phyloP scores from a whole-genome alignment of 2,797 vertebrate genomes.

The Ceyx erithaca region DNA sequence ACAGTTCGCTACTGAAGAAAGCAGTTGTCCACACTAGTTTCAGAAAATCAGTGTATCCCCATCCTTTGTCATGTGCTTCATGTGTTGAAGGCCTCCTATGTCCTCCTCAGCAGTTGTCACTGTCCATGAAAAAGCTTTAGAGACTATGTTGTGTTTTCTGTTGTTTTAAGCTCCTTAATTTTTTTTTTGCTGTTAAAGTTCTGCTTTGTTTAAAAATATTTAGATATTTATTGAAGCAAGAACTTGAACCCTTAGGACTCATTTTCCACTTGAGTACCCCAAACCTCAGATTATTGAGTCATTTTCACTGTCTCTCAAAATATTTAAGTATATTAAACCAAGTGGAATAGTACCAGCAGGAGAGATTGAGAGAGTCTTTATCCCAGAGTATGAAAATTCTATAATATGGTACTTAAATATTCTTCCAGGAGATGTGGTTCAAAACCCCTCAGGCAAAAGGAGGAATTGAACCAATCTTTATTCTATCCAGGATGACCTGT shows the following conservation, averaged over 20 bases:
- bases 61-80: background rate
- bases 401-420: background rate
- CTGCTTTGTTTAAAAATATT: constrained; percentile 26
- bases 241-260: background rate
- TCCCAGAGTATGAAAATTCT: background rate
- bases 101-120: background rate
- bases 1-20: background rate
- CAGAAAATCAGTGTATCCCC: background rate
- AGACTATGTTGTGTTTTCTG: background rate
- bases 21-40: background rate
- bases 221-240: constrained; percentile 16
- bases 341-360: constrained; percentile 18
- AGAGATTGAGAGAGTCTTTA: constrained; percentile 20
- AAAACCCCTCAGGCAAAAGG: background rate
- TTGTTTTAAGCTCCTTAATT: background rate
- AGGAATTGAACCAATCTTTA: background rate
- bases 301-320: constrained; percentile 10
- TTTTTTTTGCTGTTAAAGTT: background rate
- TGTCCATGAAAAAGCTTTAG: background rate
- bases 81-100: background rate
- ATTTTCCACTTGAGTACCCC: background rate
- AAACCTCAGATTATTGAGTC: background rate
- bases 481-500: background rate
- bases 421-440: background rate
- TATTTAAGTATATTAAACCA: constrained; percentile 12